Evolutionary conservation across 2,797 vertebrate genomes (phyloP).

Genomic region (Melanotaenia pygmaea): DNA sequence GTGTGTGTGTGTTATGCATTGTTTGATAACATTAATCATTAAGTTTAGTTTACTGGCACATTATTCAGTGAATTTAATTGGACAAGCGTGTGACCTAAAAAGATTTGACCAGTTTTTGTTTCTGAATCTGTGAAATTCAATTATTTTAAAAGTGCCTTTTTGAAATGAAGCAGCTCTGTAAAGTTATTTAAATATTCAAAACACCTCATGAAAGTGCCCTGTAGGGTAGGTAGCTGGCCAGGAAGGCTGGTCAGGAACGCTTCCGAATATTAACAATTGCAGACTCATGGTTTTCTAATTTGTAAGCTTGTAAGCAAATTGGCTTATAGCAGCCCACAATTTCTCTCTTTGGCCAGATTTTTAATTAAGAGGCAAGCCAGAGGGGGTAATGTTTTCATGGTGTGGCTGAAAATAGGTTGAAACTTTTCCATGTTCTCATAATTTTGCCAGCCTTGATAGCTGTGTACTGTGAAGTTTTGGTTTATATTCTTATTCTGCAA

Average conservation of each 20-base stretch:
- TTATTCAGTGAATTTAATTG: too few relatives aligned
- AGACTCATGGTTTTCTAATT: conserved; percentile 50
- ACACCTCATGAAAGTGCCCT: conserved; percentile 5
- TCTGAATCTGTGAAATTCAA: conserved; percentile 5
- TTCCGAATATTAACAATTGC: conserved; percentile 60
- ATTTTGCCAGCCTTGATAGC: conserved; percentile 41
- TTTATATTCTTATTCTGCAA: too few relatives aligned
- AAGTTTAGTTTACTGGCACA: too few relatives aligned
- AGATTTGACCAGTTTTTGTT: conserved; percentile 9
- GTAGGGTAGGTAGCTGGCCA: conserved; percentile 22
- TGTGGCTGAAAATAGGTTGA: conserved; percentile 61
- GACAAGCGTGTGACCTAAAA: too few relatives aligned
- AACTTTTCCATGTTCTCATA: conserved; percentile 55
- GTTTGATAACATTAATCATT: too few relatives aligned
- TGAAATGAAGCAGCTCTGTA: conserved; percentile 8
- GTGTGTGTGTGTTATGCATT: too few relatives aligned
- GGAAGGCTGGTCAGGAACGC: conserved; percentile 31
- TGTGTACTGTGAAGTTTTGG: conserved; percentile 19
- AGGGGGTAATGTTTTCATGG: conserved; percentile 57
- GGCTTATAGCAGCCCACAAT: conserved; percentile 29
- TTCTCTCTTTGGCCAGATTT: conserved; percentile 56
- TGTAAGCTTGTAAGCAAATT: conserved; percentile 60
- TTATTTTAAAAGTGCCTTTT: conserved; percentile 1
- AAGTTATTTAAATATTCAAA: conserved; percentile 46
- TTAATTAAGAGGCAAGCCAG: conserved; percentile 69